Evolutionary conservation across 2,888 invertebrate genomes (phyloP), one percentile per base, ranked within the genome.

Genomic region (Cacoxenus indagator): DNA sequence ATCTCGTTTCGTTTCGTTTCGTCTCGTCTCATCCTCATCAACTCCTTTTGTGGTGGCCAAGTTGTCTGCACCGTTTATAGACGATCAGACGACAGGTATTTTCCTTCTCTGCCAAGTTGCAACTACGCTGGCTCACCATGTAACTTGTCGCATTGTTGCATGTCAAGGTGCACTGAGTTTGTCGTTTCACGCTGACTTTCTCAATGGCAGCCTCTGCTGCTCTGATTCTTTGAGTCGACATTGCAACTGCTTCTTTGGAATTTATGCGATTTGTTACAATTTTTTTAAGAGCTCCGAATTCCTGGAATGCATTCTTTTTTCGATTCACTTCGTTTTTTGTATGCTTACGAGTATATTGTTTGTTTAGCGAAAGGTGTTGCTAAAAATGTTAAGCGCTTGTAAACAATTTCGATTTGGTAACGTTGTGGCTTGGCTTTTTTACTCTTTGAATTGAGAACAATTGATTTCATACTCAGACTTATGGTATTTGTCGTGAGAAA

Each of bases 81-180:
- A 62, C 61, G 45, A n/a, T 11, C 61, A 43, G 61, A 22, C 61
- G 61, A 62, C 43, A 62, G 43, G 43, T 62, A 62, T 62, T 62
- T 62, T n/a, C 14, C 37, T 37, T 62, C 31, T n/a, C n/a, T 59
- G 51, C 22, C 51, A 51, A 22, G 24, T 51, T 51, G 22, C 22
- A 48, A 48, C n/a, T 48, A 48, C 19, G 37, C 37, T 37, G n/a
- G 22, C 22, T 51, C 57, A 57, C n/a, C 29, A 29, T 57, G 57
- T 29, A 57, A 62, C 61, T 62, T 45, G 59, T 59, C 31, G 43
- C 61, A 62, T 62, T 62, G 61, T 62, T 45, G 17, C 45, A 62
- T 62, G 61, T 62, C 61, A 62, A 62, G 61, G 61, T 62, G 61
- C 61, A 62, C 9, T 27, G 59, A n/a, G 31, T 26, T 31, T 59